Percentiles rank a stretch among this genome's conserved stretches.
These are phyloP conservation scores for Catocala nupta DNA, from an alignment of 2,888 invertebrate genomes.

Conservation along the genomic window DNA sequence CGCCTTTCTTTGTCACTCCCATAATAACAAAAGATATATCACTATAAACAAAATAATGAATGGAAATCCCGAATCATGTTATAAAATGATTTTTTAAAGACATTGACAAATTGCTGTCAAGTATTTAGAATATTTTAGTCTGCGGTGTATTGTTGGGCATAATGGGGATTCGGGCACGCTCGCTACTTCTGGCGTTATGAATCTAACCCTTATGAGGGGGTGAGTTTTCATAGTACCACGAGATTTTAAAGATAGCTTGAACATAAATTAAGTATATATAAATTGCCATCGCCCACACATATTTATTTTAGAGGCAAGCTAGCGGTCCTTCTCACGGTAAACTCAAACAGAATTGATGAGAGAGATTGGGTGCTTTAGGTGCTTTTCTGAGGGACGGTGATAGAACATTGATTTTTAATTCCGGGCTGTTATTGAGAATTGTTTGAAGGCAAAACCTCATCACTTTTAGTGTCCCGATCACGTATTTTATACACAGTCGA, in stretches of 20 bases:
- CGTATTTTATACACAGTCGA: too few relatives aligned
- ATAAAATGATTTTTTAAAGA: conserved; percentile 43
- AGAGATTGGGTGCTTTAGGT: too few relatives aligned
- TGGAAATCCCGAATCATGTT: conserved; percentile 26
- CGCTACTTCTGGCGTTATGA: conserved; percentile 64
- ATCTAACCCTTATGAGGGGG: conserved; percentile 65
- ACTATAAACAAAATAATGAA: conserved; percentile 23
- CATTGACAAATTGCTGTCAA: conserved; percentile 44
- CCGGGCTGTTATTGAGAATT: too few relatives aligned
- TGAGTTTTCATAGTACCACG: conserved; percentile 53
- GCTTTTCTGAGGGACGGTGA: too few relatives aligned
- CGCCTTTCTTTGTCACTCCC: not conserved
- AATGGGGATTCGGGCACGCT: conserved; percentile 24
- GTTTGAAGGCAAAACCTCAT: too few relatives aligned
- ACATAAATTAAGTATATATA: too few relatives aligned
- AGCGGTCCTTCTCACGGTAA: too few relatives aligned
- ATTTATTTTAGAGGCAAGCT: too few relatives aligned
- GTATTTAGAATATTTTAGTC: conserved; percentile 45
- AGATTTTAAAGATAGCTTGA: not conserved
- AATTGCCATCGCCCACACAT: too few relatives aligned
- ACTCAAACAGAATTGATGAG: too few relatives aligned
- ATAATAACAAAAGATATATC: conserved; percentile 8
- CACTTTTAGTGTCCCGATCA: too few relatives aligned
- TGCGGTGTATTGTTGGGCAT: conserved; percentile 34
- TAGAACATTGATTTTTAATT: too few relatives aligned